Base-by-base conservation (phyloP, 92 coral and sea anemone genomes). In the Galaxea fascicularis region DNA sequence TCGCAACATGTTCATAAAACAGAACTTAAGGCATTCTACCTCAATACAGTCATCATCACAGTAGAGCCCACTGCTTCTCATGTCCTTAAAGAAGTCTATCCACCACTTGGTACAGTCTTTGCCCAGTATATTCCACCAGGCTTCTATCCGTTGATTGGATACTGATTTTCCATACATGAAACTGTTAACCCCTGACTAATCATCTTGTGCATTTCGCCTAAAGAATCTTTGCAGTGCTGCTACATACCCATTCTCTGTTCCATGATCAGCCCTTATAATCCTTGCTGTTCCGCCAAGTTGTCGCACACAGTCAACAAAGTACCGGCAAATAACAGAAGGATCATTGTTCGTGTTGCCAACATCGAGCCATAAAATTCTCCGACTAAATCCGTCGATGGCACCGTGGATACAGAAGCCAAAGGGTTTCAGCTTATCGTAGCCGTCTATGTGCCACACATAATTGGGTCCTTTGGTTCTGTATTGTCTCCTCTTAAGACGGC, bases 301-400 rank as follows among this genome's bases (percentile, higher is more conserved):
- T 27, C 77, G 47, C 10, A 91, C 86, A 54, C 84, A 91, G 76
- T 87, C 94, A 21, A 88, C n/a, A 80, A 62, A 91, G 76, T 91
- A 88, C 71, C 67, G 56, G 20, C 83, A 65, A 76, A 76, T 77
- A 56, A 85, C 84, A 52, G 62, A 35, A 31, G 94, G 91, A 57
- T 90, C 71, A 73, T 87, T 77, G 82, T 91, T 91, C 13, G 89
- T 76, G 53, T 73, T 73, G 29, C 82, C 86, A 27, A 91, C 91
- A 28, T 88, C 89, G 10, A 91, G 84, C 94, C 92, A 84, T 86
- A 91, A 73, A 73, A 46, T 73, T 24, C 62, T 22, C 10, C 78
- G 16, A 46, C 62, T 51, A 26, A 47, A 73, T 25, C 78, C 62
- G 44, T 73, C 78, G 35, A 73, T 73, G 62, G 18, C 30, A 17